A percentile compares a stretch with the other conserved stretches of the same genome.
These are phyloP conservation scores for Cosmopolites sordidus DNA, from an alignment of 2,888 invertebrate species.

Conservation along the genomic window DNA sequence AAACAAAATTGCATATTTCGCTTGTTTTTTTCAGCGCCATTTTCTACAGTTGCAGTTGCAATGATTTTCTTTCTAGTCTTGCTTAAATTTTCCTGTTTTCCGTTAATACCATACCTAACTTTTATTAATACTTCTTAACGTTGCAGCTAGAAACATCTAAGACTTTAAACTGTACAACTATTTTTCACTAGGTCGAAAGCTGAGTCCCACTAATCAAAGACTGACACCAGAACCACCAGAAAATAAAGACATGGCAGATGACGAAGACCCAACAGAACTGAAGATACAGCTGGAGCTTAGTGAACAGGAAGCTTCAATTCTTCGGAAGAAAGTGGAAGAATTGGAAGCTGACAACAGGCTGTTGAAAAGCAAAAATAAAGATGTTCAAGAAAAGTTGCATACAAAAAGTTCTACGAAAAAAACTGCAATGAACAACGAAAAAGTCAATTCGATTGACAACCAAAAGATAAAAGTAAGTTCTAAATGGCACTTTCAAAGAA, in stretches of 20 bases:
- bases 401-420: constrained; percentile 43
- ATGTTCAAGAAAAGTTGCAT: constrained; percentile 68
- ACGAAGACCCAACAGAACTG: constrained; percentile 79
- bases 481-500: too few relatives aligned
- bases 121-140: too few relatives aligned
- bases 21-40: constrained; percentile 39
- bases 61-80: constrained; percentile 30
- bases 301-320: constrained; percentile 82
- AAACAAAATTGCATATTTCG: too few relatives aligned
- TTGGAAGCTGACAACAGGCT: constrained; percentile 75
- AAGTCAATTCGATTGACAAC: constrained; percentile 54
- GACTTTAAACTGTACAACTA: not conserved
- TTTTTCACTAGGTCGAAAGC: constrained; percentile 54
- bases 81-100: constrained; percentile 28
- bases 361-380: constrained; percentile 69
- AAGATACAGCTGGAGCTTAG: constrained; percentile 81
- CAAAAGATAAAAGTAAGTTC: constrained; percentile 60
- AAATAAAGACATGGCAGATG: constrained; percentile 70
- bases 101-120: not conserved
- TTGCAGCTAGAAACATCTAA: not conserved
- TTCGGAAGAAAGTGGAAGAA: constrained; percentile 79
- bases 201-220: constrained; percentile 63
- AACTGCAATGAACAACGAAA: constrained; percentile 37
- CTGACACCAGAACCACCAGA: constrained; percentile 61
- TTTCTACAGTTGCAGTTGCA: constrained; percentile 54